These are phyloP conservation scores for Indri indri DNA, from an alignment of 2,113 vertebrate species.

Conservation along the genomic window DNA sequence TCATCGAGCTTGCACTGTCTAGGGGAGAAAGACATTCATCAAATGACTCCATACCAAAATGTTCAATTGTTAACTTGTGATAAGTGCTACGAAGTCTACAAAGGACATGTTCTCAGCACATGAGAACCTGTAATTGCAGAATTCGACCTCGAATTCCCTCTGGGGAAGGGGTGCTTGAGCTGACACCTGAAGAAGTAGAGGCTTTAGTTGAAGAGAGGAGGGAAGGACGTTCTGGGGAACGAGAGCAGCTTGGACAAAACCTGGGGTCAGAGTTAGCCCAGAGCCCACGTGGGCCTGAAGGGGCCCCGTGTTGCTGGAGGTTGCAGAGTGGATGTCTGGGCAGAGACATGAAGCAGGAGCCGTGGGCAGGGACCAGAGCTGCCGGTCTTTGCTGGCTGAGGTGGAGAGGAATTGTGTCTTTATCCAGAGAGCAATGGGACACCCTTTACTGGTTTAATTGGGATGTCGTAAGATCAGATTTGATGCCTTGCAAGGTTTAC, in stretches of 20 bases:
- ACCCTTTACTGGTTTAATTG: not conserved
- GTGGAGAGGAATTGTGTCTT: not conserved
- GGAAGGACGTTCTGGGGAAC: not conserved
- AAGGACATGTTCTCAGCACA: not conserved
- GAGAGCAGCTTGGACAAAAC: not conserved
- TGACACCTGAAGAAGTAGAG: slow-evolving; percentile 37
- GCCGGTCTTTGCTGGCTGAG: not conserved
- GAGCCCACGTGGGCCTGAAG: not conserved
- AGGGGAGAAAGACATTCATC: not conserved
- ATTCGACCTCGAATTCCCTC: not conserved
- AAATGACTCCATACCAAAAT: not conserved
- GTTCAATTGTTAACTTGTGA: too few relatives aligned
- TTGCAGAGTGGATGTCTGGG: not conserved
- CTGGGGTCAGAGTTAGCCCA: not conserved
- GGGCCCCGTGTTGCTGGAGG: not conserved
- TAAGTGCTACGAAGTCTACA: not conserved
- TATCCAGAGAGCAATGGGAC: not conserved
- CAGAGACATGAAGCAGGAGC: not conserved
- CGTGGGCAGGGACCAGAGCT: not conserved
- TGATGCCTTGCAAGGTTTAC: not conserved
- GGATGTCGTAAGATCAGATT: not conserved
- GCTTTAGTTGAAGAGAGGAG: not conserved
- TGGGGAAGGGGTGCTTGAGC: not conserved
- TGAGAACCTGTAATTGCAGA: not conserved
- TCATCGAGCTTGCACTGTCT: not conserved